Evolutionary conservation across 1,140 invertebrate species (phyloP), one percentile per base, ranked within the genome.

Genomic region (Gonioctena quinquepunctata): DNA sequence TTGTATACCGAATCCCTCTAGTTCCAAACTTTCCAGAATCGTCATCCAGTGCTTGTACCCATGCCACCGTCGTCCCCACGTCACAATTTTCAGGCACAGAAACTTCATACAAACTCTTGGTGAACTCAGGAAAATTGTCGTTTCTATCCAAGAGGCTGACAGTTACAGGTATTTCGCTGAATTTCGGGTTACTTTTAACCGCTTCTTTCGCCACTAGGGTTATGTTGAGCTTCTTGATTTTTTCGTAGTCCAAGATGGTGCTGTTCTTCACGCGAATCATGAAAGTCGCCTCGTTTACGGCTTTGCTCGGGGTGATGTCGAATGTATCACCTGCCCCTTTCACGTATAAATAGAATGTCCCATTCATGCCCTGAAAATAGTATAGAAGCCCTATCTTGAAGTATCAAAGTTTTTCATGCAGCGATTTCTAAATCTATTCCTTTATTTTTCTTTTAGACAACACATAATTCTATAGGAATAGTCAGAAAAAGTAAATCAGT

Each of bases 111-210:
- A 90, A 80, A 16, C 88, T 84, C 76, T 93, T 88, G 0, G 88
- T 90, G 79, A 98, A 98, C 81, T 94, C 91, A 0, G 96, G 96
- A 80, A 93, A 93, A 83, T 98, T 97, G 81, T 98, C 96, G 80
- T 98, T 98, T 80, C 94, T 90, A 85, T 99, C 96, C 70, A 91
- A 87, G 77, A 99, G 91, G 71, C 91, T 89, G 52, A 98, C 90
- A 8, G 90, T 93, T 2, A 98, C 91, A 42, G 93, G 90, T 0
- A 94, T 95, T 76, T 83, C 86, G 80, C 84, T 87, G 78, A 90
- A 90, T 83, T 94, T 93, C 3, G 92, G 90, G 54, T 89, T 87
- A 71, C 85, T 84, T 72, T 89, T 85, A 68, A 92, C 91, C 60
- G 91, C 88, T 88, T 97, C 95, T 82, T 91, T 90, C 11, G 95